Evolutionary conservation across 2,888 invertebrate species (phyloP).

Genomic region (Chironomus tentans): DNA sequence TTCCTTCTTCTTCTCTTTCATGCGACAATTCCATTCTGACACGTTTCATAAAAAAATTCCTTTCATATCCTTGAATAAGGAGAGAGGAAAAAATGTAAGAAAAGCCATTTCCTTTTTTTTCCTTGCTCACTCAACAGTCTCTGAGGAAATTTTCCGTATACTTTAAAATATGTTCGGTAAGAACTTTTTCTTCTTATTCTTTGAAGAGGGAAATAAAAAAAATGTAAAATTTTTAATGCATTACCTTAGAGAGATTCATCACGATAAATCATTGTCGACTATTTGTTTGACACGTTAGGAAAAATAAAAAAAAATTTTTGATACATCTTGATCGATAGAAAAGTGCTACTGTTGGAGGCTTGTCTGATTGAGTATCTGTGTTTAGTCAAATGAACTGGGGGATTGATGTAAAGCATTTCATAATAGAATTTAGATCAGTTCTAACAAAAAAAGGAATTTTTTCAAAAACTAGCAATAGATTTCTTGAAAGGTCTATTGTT

Average conservation of each 20-base stretch:
- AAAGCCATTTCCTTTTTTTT: slow-evolving; percentile 3
- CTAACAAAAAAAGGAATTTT: no score
- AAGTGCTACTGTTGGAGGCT: no score
- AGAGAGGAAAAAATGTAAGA: background rate
- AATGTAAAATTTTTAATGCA: background rate
- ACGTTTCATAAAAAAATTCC: background rate
- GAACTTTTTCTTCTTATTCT: background rate
- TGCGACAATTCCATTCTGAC: background rate
- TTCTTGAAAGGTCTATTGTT: no score
- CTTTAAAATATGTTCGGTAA: no score
- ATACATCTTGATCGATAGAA: background rate
- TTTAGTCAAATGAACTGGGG: no score
- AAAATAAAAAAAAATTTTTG: background rate
- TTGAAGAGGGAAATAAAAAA: background rate
- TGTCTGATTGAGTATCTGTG: no score
- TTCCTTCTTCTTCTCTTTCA: background rate
- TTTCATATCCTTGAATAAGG: background rate
- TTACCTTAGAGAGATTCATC: background rate
- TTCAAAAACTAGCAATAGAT: no score
- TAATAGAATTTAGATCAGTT: no score
- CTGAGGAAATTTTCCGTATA: background rate
- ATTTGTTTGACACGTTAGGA: background rate
- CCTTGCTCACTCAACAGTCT: background rate
- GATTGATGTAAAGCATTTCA: no score
- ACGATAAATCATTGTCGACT: background rate